Conservation (phyloP, 2,113 vertebrate genomes). For the Sylvia atricapilla region DNA sequence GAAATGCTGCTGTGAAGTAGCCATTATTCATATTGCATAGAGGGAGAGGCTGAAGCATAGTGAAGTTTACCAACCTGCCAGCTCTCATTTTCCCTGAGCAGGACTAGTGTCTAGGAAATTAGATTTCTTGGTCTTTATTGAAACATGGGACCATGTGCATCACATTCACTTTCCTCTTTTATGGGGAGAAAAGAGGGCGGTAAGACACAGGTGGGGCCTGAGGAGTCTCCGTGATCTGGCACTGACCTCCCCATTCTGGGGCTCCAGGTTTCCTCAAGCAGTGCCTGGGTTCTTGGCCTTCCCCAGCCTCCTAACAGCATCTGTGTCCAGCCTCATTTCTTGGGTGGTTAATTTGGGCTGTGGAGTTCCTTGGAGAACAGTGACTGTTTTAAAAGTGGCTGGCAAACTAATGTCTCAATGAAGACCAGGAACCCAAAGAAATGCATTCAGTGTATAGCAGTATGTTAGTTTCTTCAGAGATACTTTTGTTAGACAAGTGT, state of each 20-base stretch:
- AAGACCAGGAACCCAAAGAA: not conserved
- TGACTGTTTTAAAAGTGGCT: not conserved
- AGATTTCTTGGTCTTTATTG: not conserved
- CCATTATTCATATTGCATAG: not conserved
- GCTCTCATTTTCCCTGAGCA: not conserved
- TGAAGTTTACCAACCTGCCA: not conserved
- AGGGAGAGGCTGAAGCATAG: not conserved
- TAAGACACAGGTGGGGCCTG: not conserved
- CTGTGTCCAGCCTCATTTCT: not conserved
- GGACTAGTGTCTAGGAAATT: not conserved
- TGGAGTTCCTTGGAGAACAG: not conserved
- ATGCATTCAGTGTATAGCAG: not conserved
- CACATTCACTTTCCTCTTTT: not conserved
- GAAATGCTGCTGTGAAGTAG: not conserved
- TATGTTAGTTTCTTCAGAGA: not conserved
- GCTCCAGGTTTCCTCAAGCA: not conserved
- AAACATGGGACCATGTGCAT: not conserved
- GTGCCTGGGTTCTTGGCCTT: not conserved
- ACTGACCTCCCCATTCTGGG: rapidly evolving
- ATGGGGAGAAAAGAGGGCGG: not conserved
- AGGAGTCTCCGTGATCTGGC: not conserved
- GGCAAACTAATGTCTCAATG: not conserved
- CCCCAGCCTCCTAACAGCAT: not conserved
- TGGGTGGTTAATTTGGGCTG: not conserved
- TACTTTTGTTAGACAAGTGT: not conserved